Percentiles rank a stretch among this genome's conserved stretches.
phyloP scores from a whole-genome alignment of 2,888 invertebrate genomes.

The Drosophila quinaria region DNA sequence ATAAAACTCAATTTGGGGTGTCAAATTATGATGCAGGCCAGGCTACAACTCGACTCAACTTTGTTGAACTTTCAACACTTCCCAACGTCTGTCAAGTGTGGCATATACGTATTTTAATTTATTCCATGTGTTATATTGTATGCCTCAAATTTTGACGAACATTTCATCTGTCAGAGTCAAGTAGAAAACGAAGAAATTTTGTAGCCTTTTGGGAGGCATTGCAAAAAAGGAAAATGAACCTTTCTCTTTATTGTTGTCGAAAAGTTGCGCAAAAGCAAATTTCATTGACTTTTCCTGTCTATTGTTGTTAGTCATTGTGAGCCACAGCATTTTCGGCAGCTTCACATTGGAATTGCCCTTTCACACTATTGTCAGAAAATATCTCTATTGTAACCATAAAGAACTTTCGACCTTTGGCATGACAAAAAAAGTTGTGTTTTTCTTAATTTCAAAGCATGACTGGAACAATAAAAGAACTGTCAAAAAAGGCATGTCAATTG shows the following conservation, averaged over 20 bases:
- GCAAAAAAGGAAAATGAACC: constrained; percentile 19
- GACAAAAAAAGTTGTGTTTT: constrained; percentile 2
- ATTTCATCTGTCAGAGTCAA: constrained; percentile 12
- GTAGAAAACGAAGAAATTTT: constrained; percentile 7
- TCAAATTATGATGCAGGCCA: constrained; percentile 11
- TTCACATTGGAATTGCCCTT: background rate
- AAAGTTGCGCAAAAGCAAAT: constrained; percentile 23
- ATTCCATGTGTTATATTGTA: constrained; percentile 19
- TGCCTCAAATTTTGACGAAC: constrained; percentile 8
- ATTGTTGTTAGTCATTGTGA: constrained; percentile 27
- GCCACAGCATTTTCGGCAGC: constrained; percentile 2
- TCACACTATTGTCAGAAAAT: constrained; percentile 10
- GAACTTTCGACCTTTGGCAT: constrained; percentile 3
- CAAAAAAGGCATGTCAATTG: background rate
- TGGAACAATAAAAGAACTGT: constrained; percentile 4
- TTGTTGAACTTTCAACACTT: constrained; percentile 3
- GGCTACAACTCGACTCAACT: constrained; percentile 2
- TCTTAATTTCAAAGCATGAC: constrained; percentile 24
- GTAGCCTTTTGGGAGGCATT: background rate
- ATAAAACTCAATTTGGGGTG: constrained; percentile 15
- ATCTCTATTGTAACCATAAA: constrained; percentile 9
- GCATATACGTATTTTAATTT: constrained; percentile 22
- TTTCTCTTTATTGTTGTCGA: constrained; percentile 23
- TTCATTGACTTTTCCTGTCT: constrained; percentile 22
- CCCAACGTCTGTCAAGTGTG: constrained; percentile 10